Evolutionary conservation across 2,888 invertebrate species (phyloP).

Genomic region (Maniola hyperantus): DNA sequence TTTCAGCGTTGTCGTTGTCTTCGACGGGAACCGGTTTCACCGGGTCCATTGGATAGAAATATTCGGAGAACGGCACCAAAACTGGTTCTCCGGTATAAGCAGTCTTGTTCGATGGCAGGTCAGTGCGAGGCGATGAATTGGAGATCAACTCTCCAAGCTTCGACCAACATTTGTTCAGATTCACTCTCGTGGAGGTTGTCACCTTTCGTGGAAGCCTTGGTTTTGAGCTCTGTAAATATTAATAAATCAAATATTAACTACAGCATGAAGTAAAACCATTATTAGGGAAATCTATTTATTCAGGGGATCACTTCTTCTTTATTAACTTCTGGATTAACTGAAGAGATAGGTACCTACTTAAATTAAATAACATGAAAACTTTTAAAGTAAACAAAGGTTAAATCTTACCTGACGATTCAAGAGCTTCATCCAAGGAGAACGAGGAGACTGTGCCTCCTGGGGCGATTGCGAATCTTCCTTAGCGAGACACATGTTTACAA

Average conservation of each 20-base stretch:
- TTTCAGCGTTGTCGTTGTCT: conserved; percentile 73
- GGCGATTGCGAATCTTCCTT: conserved; percentile 74
- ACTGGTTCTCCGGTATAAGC: conserved; percentile 71
- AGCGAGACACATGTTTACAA: conserved; percentile 79
- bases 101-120: conserved; percentile 78
- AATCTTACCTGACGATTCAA: conserved; percentile 80
- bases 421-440: conserved; percentile 83
- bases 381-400: conserved; percentile 17
- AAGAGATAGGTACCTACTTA: conserved; percentile 15
- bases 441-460: conserved; percentile 71
- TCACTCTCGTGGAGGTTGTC: conserved; percentile 82
- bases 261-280: background rate
- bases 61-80: conserved; percentile 68
- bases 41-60: conserved; percentile 70
- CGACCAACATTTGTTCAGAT: conserved; percentile 85
- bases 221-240: conserved; percentile 78
- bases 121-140: conserved; percentile 68
- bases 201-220: conserved; percentile 82
- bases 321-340: background rate
- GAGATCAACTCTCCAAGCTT: conserved; percentile 83
- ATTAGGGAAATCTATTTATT: background rate
- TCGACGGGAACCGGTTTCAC: conserved; percentile 70
- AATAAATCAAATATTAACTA: conserved; percentile 43
- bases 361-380: conserved; percentile 20
- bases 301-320: background rate